These are phyloP conservation scores for Baryphthengus martii DNA, from an alignment of 2,113 vertebrate species.

Conservation along the genomic window DNA sequence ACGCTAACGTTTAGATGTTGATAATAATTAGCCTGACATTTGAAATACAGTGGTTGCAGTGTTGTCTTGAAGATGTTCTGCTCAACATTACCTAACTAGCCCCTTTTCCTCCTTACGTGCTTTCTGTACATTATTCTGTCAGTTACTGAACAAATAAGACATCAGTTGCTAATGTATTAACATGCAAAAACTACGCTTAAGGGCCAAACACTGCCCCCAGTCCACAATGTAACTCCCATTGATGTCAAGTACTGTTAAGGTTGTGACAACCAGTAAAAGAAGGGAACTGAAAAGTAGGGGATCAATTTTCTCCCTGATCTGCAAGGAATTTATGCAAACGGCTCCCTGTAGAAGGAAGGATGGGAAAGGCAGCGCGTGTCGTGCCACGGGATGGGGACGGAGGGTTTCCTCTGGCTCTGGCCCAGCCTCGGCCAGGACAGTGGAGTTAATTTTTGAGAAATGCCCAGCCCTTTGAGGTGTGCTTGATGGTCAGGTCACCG, in stretches of 20 bases:
- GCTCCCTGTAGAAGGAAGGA: background rate
- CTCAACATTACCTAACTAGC: conserved; percentile 83
- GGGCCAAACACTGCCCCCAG: conserved; percentile 67
- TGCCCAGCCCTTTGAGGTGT: background rate
- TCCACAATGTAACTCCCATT: conserved; percentile 64
- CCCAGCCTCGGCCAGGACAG: background rate
- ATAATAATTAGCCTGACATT: conserved; percentile 93
- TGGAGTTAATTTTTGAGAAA: background rate
- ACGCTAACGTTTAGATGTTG: conserved; percentile 80
- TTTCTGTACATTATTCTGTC: conserved; percentile 84
- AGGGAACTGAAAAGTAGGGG: conserved; percentile 45
- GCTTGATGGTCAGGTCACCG: background rate
- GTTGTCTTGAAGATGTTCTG: conserved; percentile 86
- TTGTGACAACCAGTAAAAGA: conserved; percentile 60
- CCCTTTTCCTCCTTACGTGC: conserved; percentile 78
- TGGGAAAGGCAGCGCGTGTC: background rate
- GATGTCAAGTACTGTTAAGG: conserved; percentile 68
- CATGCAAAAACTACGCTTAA: conserved; percentile 68
- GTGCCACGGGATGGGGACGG: background rate
- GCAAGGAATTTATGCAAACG: conserved; percentile 45
- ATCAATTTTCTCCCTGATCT: conserved; percentile 55
- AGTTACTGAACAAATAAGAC: conserved; percentile 80
- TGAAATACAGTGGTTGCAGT: conserved; percentile 80
- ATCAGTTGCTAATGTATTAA: conserved; percentile 79
- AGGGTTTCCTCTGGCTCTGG: background rate